Percentiles rank a stretch among this genome's conserved stretches.
Conservation (phyloP, 1,140 invertebrate species). For the Halesus radiatus region DNA sequence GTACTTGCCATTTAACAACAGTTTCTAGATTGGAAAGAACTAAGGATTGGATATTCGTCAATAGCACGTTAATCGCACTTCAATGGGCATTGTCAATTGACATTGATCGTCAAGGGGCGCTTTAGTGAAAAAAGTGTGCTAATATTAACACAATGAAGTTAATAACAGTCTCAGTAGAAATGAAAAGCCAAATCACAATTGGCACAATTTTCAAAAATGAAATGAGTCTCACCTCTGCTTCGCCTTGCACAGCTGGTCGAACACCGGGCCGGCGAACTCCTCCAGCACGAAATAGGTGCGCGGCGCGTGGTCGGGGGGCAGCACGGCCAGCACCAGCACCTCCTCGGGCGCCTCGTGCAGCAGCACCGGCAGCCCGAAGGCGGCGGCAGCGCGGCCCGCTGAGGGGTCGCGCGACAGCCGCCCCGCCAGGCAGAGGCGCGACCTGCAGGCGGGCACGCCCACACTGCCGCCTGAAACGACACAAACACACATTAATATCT, state of each 20-base stretch:
- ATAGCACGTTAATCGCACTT: too few relatives aligned
- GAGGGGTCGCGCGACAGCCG: slow-evolving; percentile 62
- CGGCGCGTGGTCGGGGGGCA: background rate
- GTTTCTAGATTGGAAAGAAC: too few relatives aligned
- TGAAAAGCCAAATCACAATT: too few relatives aligned
- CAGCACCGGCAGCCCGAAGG: slow-evolving; percentile 14
- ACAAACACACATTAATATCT: too few relatives aligned
- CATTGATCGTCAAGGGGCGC: too few relatives aligned
- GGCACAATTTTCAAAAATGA: background rate
- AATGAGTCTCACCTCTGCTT: slow-evolving; percentile 71
- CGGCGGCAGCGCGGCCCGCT: slow-evolving; percentile 60
- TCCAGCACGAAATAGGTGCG: slow-evolving; percentile 64
- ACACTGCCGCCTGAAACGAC: slow-evolving; percentile 56
- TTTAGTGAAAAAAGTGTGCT: too few relatives aligned
- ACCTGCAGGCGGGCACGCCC: slow-evolving; percentile 64
- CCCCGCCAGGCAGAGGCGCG: slow-evolving; percentile 7
- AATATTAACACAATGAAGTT: too few relatives aligned
- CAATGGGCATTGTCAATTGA: too few relatives aligned
- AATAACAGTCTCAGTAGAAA: too few relatives aligned
- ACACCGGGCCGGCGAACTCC: slow-evolving; percentile 78
- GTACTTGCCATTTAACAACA: too few relatives aligned
- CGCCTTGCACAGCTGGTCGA: slow-evolving; percentile 75
- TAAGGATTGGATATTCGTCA: too few relatives aligned
- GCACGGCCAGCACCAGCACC: background rate
- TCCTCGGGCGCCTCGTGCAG: slow-evolving; percentile 2